Evolutionary conservation across 2,797 vertebrate genomes (phyloP).

Genomic region (Typhlichthys eigenmanni): DNA sequence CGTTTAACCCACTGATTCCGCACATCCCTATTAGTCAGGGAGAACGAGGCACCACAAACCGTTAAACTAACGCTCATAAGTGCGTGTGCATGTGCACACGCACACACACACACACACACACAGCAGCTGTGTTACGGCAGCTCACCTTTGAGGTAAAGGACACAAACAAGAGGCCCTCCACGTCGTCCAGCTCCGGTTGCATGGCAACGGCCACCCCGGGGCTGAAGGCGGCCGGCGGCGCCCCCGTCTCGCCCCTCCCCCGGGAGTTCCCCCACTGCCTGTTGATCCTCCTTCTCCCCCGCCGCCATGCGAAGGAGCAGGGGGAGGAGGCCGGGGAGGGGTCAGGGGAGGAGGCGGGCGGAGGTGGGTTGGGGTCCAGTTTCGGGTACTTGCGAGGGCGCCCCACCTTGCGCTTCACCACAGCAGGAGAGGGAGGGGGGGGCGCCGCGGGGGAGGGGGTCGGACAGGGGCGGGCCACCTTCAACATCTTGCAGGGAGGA

Average conservation of each 20-base stretch:
- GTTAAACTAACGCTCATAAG: no score
- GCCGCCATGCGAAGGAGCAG: slow-evolving; percentile 18
- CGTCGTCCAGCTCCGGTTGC: slow-evolving; percentile 92
- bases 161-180: slow-evolving; percentile 95
- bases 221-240: slow-evolving; percentile 36
- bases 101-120: no score
- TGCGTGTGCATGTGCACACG: no score
- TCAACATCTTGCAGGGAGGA: no score
- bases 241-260: slow-evolving; percentile 44
- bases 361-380: background rate
- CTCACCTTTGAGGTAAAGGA: slow-evolving; percentile 93
- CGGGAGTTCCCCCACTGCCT: slow-evolving; percentile 41
- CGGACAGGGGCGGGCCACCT: no score
- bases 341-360: slow-evolving; percentile 4
- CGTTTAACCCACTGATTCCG: no score
- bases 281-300: slow-evolving; percentile 45
- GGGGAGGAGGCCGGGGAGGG: slow-evolving; percentile 28
- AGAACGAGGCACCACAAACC: no score
- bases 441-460: no score
- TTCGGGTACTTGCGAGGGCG: slow-evolving; percentile 13
- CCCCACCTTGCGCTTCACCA: background rate
- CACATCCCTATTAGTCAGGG: no score
- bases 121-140: background rate
- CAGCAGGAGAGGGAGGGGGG: background rate
- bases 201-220: slow-evolving; percentile 68